These are phyloP conservation scores for Aviceda subcristata DNA, from an alignment of 2,113 vertebrate species.

Conservation along the genomic window DNA sequence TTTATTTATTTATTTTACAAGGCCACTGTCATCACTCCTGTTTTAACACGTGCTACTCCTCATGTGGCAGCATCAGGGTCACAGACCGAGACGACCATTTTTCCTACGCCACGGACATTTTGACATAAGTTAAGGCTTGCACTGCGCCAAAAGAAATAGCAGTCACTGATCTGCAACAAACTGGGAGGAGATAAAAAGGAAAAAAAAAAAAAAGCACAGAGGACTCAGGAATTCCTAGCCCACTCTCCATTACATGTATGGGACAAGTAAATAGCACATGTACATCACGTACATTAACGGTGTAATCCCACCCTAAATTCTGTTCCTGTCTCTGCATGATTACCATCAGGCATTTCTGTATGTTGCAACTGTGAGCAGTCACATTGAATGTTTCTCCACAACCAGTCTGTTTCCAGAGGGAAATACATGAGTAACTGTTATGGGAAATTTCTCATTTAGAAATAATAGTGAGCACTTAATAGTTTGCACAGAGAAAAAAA, in stretches of 20 bases:
- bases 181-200: background rate
- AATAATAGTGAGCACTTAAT: background rate
- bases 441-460: background rate
- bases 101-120: fast-evolving
- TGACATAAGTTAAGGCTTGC: background rate
- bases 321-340: background rate
- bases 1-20: background rate
- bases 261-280: background rate
- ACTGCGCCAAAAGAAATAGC: fast-evolving
- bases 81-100: too few species aligned
- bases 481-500: background rate
- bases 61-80: background rate
- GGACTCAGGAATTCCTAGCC: background rate
- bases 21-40: background rate
- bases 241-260: fast-evolving
- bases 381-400: background rate
- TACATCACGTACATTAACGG: fast-evolving
- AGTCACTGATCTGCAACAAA: background rate
- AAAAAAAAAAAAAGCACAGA: background rate
- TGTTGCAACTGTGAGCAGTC: background rate
- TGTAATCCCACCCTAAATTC: background rate
- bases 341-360: too few species aligned
- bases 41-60: background rate
- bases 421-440: background rate
- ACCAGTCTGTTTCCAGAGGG: background rate